phyloP scores from a whole-genome alignment of 2,888 invertebrate species.

The Rhyacophila evoluta region DNA sequence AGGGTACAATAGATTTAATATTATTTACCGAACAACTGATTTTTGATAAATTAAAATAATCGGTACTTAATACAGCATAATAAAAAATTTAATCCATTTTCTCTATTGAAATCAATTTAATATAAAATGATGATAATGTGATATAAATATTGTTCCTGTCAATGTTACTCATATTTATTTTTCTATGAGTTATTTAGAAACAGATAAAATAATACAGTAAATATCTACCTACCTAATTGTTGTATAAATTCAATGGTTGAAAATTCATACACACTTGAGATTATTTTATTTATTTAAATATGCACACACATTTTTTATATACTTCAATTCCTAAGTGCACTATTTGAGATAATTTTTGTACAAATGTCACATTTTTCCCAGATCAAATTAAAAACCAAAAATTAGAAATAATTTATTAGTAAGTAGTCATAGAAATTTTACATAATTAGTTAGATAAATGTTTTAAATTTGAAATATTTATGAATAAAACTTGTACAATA shows the following conservation, averaged over 20 bases:
- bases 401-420: neutral
- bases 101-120: too few relatives aligned
- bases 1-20: too few relatives aligned
- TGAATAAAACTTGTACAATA: neutral
- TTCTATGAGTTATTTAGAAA: too few relatives aligned
- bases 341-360: neutral
- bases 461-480: neutral
- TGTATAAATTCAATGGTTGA: too few relatives aligned
- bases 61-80: too few relatives aligned
- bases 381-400: conserved; percentile 7
- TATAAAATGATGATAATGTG: neutral
- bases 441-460: neutral
- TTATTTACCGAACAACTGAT: too few relatives aligned
- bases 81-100: too few relatives aligned
- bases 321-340: neutral
- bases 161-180: neutral
- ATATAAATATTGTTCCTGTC: conserved; percentile 5
- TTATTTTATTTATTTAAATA: too few relatives aligned
- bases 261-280: too few relatives aligned
- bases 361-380: neutral
- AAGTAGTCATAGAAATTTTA: neutral
- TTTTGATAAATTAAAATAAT: too few relatives aligned
- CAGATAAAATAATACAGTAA: neutral
- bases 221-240: neutral
- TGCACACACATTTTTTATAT: too few relatives aligned